phyloP scores from a whole-genome alignment of 2,888 invertebrate genomes.

The Dilophus febrilis region DNA sequence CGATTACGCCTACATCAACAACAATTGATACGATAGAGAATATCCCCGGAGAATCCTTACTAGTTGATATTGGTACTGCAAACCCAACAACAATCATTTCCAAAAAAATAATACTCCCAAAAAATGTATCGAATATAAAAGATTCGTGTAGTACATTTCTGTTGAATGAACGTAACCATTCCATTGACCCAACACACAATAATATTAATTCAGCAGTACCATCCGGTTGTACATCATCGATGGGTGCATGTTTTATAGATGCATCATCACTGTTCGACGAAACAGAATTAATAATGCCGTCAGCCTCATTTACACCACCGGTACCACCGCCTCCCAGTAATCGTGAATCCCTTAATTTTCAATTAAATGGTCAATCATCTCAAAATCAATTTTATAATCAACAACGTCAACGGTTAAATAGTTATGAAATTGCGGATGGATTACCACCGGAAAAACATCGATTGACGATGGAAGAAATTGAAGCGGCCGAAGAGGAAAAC shows the following conservation, averaged over 20 bases:
- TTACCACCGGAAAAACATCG: background rate
- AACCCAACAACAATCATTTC: no score
- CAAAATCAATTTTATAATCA: conserved; percentile 2
- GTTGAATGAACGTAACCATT: conserved; percentile 26
- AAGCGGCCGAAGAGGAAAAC: conserved; percentile 13
- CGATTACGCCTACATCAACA: no score
- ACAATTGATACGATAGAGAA: no score
- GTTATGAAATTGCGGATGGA: background rate
- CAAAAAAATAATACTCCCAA: no score
- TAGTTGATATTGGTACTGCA: conserved; percentile 17
- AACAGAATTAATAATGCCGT: conserved; percentile 27
- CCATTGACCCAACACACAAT: conserved; percentile 1
- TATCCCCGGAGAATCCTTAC: no score
- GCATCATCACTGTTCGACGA: conserved; percentile 60
- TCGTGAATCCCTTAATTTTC: conserved; percentile 13
- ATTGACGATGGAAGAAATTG: background rate
- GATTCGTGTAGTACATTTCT: conserved; percentile 32
- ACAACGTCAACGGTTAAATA: background rate
- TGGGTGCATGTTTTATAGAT: conserved; percentile 54
- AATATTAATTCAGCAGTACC: no score
- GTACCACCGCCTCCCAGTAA: background rate
- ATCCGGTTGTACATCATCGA: conserved; percentile 10
- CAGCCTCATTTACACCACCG: background rate
- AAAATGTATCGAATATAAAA: conserved; percentile 27
- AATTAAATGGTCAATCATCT: conserved; percentile 2